These are phyloP conservation scores for Isoperla grammatica DNA, from an alignment of 2,888 invertebrate species.

Conservation along the genomic window DNA sequence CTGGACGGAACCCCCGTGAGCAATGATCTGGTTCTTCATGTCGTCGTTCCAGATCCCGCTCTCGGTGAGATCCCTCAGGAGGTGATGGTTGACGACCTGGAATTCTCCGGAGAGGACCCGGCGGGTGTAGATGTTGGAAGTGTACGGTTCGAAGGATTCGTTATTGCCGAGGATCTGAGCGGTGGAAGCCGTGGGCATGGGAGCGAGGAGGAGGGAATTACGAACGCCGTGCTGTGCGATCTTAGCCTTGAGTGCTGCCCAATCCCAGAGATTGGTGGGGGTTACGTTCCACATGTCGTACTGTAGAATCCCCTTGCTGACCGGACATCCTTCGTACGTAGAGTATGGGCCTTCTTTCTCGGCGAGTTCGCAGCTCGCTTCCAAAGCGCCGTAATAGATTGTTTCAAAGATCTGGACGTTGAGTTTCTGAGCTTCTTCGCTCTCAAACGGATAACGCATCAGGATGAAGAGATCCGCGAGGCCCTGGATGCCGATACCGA, in stretches of 20 bases:
- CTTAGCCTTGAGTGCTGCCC: constrained; percentile 73
- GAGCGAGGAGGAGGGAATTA: constrained; percentile 89
- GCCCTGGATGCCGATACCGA: constrained; percentile 95
- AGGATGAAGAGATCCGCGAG: constrained; percentile 94
- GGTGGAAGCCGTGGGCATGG: constrained; percentile 99
- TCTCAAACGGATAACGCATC: constrained; percentile 90
- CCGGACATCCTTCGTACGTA: constrained; percentile 87
- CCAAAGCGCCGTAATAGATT: constrained; percentile 93
- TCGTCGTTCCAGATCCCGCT: constrained; percentile 88
- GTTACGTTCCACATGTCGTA: constrained; percentile 96
- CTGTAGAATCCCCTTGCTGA: constrained; percentile 89
- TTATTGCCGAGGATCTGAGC: constrained; percentile 99
- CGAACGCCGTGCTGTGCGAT: constrained; percentile 86
- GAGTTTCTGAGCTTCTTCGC: constrained; percentile 72
- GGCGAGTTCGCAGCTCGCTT: constrained; percentile 92
- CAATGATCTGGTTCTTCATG: constrained; percentile 92
- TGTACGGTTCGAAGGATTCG: constrained; percentile 97
- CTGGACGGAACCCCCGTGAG: constrained; percentile 85
- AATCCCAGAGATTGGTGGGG: constrained; percentile 85
- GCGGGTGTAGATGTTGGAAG: constrained; percentile 92
- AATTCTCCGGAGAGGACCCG: constrained; percentile 95
- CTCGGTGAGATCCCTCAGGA: constrained; percentile 88
- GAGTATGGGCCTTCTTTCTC: constrained; percentile 79
- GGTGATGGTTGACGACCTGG: constrained; percentile 88
- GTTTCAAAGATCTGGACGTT: constrained; percentile 98